Evolutionary conservation across 2,113 vertebrate genomes (phyloP).

Genomic region (Fregetta grallaria): DNA sequence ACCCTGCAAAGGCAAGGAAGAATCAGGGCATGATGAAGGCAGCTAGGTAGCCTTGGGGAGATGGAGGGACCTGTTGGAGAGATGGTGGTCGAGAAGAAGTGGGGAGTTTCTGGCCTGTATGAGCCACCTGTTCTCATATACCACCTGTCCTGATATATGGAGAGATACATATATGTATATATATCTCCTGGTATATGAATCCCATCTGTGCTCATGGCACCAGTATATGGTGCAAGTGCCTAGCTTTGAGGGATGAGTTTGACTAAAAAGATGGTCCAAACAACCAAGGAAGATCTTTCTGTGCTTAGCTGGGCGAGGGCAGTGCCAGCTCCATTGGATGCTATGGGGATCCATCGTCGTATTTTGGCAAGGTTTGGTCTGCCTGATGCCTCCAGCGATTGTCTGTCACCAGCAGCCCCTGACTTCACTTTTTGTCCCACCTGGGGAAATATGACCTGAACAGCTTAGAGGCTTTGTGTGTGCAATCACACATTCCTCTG

Average conservation of each 20-base stretch:
- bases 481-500: neutral
- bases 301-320: neutral
- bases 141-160: neutral
- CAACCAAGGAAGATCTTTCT: neutral
- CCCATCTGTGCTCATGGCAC: neutral
- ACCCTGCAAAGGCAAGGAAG: neutral
- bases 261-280: neutral
- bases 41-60: neutral
- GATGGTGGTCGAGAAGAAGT: neutral
- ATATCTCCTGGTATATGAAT: neutral
- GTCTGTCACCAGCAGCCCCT: neutral
- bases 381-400: neutral
- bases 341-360: rapidly evolving
- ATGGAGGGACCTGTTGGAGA: neutral
- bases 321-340: neutral
- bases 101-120: neutral
- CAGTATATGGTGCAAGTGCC: neutral
- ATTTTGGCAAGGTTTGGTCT: neutral
- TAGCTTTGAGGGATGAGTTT: neutral
- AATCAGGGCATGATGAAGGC: neutral
- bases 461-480: neutral
- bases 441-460: neutral
- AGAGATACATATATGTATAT: neutral
- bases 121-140: neutral
- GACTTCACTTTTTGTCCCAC: neutral